phyloP scores from a whole-genome alignment of 2,797 vertebrate genomes.

The Vipera ursinii region DNA sequence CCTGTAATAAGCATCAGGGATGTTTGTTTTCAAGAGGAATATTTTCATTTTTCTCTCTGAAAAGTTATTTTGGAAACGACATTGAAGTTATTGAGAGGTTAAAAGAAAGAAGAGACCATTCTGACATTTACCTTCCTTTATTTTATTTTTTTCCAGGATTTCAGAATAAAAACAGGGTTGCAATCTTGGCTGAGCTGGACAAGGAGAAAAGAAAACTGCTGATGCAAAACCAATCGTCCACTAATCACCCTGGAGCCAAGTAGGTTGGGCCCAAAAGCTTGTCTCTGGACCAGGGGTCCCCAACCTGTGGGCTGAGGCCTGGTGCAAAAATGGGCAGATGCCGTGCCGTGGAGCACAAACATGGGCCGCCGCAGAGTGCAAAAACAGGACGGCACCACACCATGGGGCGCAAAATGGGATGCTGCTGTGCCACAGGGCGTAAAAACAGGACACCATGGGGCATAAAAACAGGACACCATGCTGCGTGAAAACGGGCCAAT shows the following conservation, averaged over 20 bases:
- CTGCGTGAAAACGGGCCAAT: too few species aligned
- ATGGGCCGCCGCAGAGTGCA: too few species aligned
- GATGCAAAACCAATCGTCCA: conserved; percentile 88
- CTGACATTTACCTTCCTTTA: conserved; percentile 50
- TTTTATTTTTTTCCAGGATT: conserved; percentile 74
- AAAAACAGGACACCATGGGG: too few species aligned
- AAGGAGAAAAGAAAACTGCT: conserved; percentile 92
- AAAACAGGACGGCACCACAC: too few species aligned
- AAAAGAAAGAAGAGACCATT: conserved; percentile 35
- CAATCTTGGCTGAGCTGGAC: conserved; percentile 94
- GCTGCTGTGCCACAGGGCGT: too few species aligned
- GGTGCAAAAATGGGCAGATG: too few species aligned
- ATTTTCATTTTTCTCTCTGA: conserved; percentile 38
- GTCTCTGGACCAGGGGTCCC: conserved; percentile 5
- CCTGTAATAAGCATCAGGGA: background rate
- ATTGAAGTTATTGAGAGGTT: conserved; percentile 18
- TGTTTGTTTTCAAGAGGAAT: conserved; percentile 34
- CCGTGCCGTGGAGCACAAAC: too few species aligned
- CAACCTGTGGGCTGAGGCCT: too few species aligned
- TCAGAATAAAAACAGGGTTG: conserved; percentile 91
- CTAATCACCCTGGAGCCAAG: conserved; percentile 93
- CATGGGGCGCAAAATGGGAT: too few species aligned
- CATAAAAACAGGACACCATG: too few species aligned
- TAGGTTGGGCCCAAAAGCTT: conserved; percentile 61
- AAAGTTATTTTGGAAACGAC: conserved; percentile 34